Evolutionary conservation across 2,113 vertebrate genomes (phyloP), one percentile per base, ranked within the genome.

Genomic region (Laticauda colubrina): DNA sequence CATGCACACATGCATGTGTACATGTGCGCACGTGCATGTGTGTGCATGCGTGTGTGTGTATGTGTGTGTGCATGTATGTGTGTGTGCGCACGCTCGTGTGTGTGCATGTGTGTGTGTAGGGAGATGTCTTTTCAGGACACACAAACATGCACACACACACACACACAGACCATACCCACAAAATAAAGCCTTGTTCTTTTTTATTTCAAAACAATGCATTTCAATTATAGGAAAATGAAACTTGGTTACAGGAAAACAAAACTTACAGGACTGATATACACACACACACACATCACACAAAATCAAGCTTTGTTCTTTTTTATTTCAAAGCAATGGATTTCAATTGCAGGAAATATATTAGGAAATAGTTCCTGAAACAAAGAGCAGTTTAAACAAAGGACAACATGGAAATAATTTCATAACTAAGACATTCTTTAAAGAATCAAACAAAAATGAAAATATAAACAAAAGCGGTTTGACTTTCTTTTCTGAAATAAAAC

Each of bases 1-100:
- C 20, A 18, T 56, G 55, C 1, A 0, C 8, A 1, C 9, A 1
- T 11, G 51, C 5, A 0, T 11, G 10, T 53, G 51, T 53, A 0
- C 20, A 39, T 39, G 18, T 56, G 55, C 1, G 4, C 51, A 11
- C 10, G 1, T 2, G 51, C 45, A 45, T 4, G 15, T 56, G 18
- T 56, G 55, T 56, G 55, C 15, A 53, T 2, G 0, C 10, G 0
- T 11, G 12, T 54, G 54, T 18, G 14, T 54, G 54, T 0, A 14
- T 55, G 3, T 18, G 54, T 54, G 54, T 55, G 55, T 20, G 8
- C 7, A 51, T 51, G 48, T 51, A 1, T 45, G 54, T 18, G 54
- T 18, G 14, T 55, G 14, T 55, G 54, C 18, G 15, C 48, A 1
- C 48, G 3, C 8, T 39, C 43, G 3, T 55, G 54, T 55, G 54